Conservation (phyloP, 1,140 invertebrate species). For the Rhagoletis pomonella region DNA sequence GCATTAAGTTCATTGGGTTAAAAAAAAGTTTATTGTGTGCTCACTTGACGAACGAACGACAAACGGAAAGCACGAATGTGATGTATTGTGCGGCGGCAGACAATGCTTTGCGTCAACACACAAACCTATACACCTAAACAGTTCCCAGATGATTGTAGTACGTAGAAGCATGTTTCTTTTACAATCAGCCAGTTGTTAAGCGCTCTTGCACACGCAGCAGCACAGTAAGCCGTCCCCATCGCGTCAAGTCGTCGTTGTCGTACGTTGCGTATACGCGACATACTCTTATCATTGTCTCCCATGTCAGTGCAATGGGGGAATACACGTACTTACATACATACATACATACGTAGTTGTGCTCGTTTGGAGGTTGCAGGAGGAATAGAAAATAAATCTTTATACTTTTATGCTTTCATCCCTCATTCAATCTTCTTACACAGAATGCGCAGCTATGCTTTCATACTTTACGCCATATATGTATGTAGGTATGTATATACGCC, state of each 20-base stretch:
- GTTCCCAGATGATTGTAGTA: too few relatives aligned
- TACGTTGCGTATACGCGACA: constrained; percentile 15
- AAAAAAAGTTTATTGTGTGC: constrained; percentile 44
- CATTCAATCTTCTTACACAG: not conserved
- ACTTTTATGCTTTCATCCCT: not conserved
- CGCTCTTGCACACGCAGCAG: not conserved
- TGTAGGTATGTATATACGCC: not conserved
- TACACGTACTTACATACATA: not conserved
- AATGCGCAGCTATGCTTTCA: not conserved
- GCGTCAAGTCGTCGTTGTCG: not conserved
- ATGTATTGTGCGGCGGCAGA: not conserved
- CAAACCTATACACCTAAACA: not conserved
- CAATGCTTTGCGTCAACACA: not conserved
- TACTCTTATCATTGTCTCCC: not conserved
- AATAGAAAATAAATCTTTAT: constrained; percentile 29
- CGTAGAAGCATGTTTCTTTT: not conserved
- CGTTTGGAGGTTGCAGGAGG: too few relatives aligned
- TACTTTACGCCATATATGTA: too few relatives aligned
- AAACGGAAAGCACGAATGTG: not conserved
- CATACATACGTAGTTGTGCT: not conserved
- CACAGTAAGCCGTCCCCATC: too few relatives aligned
- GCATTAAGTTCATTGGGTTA: constrained; percentile 27
- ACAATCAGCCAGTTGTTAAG: constrained; percentile 11
- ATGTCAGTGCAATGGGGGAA: not conserved
- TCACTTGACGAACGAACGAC: constrained; percentile 43